Conservation (phyloP, 2,888 invertebrate genomes). For the Parnassius glacialis region DNA sequence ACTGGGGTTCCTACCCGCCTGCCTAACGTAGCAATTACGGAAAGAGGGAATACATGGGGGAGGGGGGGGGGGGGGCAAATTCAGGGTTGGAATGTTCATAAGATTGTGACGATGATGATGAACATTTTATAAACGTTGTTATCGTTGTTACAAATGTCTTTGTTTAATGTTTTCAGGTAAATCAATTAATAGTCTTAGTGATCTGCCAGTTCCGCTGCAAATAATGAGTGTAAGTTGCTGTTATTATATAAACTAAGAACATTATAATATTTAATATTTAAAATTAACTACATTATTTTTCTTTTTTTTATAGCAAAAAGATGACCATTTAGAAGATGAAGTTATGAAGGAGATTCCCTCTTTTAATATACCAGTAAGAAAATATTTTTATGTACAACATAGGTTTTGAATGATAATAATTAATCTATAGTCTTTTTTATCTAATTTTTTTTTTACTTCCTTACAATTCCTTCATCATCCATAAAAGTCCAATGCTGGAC, state of each 20-base stretch:
- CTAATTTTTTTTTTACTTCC: background rate
- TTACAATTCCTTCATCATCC: no score
- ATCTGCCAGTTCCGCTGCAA: slow-evolving; percentile 34
- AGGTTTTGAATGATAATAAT: background rate
- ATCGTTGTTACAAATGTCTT: no score
- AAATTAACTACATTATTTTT: background rate
- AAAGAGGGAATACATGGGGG: no score
- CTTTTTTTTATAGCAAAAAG: slow-evolving; percentile 23
- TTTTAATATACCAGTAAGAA: slow-evolving; percentile 28
- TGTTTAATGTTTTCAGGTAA: slow-evolving; percentile 39
- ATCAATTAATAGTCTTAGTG: slow-evolving; percentile 46
- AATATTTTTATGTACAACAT: background rate
- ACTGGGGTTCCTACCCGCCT: no score
- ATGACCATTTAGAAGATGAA: slow-evolving; percentile 20
- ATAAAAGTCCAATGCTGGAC: no score
- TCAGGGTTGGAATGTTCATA: no score
- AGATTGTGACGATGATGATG: no score
- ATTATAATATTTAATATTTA: background rate
- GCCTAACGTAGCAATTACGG: no score
- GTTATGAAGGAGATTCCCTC: slow-evolving; percentile 23
- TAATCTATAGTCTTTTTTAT: background rate
- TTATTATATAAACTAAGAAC: slow-evolving; percentile 18
- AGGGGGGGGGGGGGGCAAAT: no score
- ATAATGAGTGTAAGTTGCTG: slow-evolving; percentile 28
- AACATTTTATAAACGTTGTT: no score